phyloP scores from a whole-genome alignment of 2,797 vertebrate genomes.

The Crenichthys baileyi region DNA sequence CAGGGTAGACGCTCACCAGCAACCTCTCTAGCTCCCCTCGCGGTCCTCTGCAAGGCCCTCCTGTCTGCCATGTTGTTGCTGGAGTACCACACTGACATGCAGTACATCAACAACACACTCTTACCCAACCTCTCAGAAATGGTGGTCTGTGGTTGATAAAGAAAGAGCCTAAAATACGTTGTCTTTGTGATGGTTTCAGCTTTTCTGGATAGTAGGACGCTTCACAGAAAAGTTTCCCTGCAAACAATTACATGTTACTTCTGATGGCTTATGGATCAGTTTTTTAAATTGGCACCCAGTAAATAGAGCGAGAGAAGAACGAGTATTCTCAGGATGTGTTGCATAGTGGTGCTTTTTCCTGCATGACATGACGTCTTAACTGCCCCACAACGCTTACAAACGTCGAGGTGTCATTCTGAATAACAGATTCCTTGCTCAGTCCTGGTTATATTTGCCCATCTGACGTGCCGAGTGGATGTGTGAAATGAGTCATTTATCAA shows the following conservation, averaged over 20 bases:
- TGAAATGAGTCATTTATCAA: conserved; percentile 1
- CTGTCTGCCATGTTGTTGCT: background rate
- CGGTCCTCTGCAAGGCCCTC: background rate
- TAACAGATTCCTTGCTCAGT: conserved; percentile 13
- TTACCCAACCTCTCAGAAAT: background rate
- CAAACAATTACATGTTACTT: conserved; percentile 12
- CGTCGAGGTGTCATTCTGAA: conserved; percentile 23
- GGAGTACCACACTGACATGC: background rate
- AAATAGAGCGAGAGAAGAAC: background rate
- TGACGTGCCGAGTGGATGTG: conserved; percentile 15
- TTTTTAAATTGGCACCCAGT: background rate
- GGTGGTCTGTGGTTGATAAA: conserved; percentile 15
- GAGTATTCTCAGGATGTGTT: background rate
- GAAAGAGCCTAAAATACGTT: conserved; percentile 27
- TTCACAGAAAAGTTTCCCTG: conserved; percentile 4
- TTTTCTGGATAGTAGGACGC: background rate
- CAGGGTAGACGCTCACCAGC: too few species aligned
- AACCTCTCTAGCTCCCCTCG: too few species aligned
- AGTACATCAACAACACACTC: background rate
- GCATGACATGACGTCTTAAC: background rate
- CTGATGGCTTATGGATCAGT: background rate
- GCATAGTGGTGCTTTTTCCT: background rate
- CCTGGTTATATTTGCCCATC: conserved; percentile 18
- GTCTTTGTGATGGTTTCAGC: conserved; percentile 27
- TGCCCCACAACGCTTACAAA: conserved; percentile 14